Evolutionary conservation across 2,888 invertebrate genomes (phyloP).

Genomic region (Phalangium opilio): DNA sequence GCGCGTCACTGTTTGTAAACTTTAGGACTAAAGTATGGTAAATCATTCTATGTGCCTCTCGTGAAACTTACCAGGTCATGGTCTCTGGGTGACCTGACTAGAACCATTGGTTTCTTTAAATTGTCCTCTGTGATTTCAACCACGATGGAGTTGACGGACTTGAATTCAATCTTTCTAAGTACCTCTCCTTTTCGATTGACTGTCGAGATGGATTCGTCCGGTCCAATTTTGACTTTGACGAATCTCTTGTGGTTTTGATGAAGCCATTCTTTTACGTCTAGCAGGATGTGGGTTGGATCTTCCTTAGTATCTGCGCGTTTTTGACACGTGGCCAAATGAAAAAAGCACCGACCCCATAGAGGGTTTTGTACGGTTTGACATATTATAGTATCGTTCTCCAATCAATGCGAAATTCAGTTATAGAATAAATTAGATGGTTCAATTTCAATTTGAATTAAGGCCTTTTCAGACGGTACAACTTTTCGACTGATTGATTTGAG

Average conservation of each 20-base stretch:
- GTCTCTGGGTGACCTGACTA: conserved; percentile 62
- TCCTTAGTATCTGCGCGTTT: neutral
- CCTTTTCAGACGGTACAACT: no score
- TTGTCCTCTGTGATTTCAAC: conserved; percentile 72
- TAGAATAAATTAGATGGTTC: no score
- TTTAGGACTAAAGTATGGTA: no score
- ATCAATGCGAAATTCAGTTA: no score
- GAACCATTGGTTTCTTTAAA: conserved; percentile 48
- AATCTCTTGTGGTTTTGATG: conserved; percentile 77
- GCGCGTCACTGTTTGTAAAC: no score
- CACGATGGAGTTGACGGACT: conserved; percentile 57
- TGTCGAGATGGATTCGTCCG: conserved; percentile 68
- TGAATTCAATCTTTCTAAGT: conserved; percentile 61
- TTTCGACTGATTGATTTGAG: no score
- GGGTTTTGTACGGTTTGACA: no score
- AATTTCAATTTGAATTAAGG: no score
- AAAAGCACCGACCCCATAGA: neutral
- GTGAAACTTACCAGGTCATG: conserved; percentile 58
- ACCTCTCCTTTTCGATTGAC: conserved; percentile 85
- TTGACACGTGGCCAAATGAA: no score
- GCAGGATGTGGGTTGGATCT: neutral
- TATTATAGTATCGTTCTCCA: no score
- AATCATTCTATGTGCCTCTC: no score
- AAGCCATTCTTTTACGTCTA: conserved; percentile 74
- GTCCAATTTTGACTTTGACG: conserved; percentile 77